phyloP scores from a whole-genome alignment of 2,797 vertebrate species.

The Lacerta agilis region DNA sequence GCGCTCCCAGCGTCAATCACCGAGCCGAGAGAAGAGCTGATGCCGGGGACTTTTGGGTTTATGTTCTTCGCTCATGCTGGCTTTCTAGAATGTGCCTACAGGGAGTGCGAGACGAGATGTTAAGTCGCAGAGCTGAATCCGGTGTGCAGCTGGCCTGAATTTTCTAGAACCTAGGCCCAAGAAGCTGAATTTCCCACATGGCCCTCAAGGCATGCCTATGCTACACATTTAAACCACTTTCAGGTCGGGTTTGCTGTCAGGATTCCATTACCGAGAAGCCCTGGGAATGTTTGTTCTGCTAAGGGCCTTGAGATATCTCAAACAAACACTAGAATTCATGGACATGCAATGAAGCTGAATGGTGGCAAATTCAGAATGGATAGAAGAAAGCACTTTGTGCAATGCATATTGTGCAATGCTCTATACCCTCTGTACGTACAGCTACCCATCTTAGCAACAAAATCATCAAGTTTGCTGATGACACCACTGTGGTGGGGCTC shows the following conservation, averaged over 20 bases:
- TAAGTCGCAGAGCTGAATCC: background rate
- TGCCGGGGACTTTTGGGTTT: background rate
- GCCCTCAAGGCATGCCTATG: background rate
- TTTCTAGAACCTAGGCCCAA: background rate
- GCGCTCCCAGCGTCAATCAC: background rate
- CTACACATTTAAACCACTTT: background rate
- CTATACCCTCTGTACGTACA: too few species aligned
- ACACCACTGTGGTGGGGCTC: too few species aligned
- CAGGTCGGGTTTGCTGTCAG: background rate
- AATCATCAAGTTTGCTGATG: too few species aligned
- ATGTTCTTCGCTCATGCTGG: conserved; percentile 2
- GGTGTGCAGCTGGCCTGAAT: background rate
- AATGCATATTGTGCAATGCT: too few species aligned
- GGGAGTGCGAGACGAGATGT: background rate
- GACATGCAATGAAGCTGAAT: too few species aligned
- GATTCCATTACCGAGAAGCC: background rate
- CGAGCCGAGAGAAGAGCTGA: background rate
- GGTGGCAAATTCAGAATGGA: too few species aligned
- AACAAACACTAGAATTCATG: background rate
- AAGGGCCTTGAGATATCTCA: background rate
- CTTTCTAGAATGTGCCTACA: background rate
- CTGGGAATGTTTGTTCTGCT: background rate
- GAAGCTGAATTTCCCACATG: background rate
- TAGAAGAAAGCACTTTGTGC: too few species aligned
- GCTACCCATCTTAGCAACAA: too few species aligned